Evolutionary conservation across 2,113 vertebrate species (phyloP).

Genomic region (Naja naja): DNA sequence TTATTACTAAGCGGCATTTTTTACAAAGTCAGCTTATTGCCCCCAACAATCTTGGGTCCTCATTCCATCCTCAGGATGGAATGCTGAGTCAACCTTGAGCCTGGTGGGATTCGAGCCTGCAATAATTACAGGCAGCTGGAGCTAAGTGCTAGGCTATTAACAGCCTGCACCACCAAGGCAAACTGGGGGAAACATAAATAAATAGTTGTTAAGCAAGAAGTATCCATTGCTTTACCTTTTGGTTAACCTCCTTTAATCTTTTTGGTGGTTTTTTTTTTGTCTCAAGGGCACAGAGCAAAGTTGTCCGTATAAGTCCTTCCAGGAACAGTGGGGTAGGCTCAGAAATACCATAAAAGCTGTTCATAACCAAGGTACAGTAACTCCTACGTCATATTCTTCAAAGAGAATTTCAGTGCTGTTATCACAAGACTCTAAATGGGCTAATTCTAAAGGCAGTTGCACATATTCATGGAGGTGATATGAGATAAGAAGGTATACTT

Average conservation of each 20-base stretch:
- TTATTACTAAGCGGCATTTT: no score
- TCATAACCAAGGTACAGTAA: constrained; percentile 46
- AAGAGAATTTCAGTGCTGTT: not conserved
- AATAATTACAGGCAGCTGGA: no score
- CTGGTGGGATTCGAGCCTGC: no score
- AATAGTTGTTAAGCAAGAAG: not conserved
- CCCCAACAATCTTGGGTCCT: no score
- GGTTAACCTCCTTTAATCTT: not conserved
- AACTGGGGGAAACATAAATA: no score
- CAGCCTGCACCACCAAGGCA: no score
- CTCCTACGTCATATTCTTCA: not conserved
- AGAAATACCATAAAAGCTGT: constrained; percentile 60
- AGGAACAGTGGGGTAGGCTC: constrained; percentile 69
- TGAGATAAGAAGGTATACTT: no score
- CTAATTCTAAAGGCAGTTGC: not conserved
- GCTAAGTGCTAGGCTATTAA: no score
- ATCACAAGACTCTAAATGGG: not conserved
- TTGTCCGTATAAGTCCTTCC: constrained; percentile 61
- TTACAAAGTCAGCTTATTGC: no score
- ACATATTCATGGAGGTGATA: not conserved
- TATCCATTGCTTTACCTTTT: not conserved
- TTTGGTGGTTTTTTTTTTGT: not conserved
- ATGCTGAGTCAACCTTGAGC: no score
- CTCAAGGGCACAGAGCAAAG: constrained; percentile 17
- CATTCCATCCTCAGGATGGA: no score